Evolutionary conservation across 2,797 vertebrate species (phyloP), one percentile per base, ranked within the genome.

Genomic region (Odontamblyopus rebecca): DNA sequence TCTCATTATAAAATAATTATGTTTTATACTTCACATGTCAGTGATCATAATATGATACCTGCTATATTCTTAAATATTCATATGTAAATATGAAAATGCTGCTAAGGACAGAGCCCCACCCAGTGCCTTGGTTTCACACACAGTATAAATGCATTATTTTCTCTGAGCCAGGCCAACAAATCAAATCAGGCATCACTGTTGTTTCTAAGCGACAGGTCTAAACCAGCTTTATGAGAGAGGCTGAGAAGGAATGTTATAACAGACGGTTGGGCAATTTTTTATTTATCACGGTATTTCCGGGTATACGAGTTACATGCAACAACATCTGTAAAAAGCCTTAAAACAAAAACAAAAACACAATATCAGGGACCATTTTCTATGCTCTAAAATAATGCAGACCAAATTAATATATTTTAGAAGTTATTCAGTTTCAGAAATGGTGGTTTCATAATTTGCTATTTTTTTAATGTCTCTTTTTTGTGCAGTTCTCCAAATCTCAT

Each of bases 141-240:
- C 68, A 15, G 41, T 69, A 75, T 66, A 79, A 32, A 30, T 35
- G 38, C 15, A 54, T 71, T 61, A 53, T 72, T 74, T 41, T 60
- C 50, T 38, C 32, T 15, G 70, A 69, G 30, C 53, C 62, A 63
- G 50, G 19, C 53, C 61, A 65, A 48, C 69, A 84, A 79, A 84
- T 87, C 41, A 76, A 74, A 82, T 86, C 77, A 79, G 41, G 23
- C 23, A 5, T 51, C 67, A 41, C 69, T 68, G 71, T 56, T 79
- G 82, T 73, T 86, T 60, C 68, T 73, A 19, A 1, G 32, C 54
- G 56, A 77, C 75, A 82, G 84, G 69, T 81, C 41, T 71, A 85
- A 75, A 15, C 9, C 70, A 64, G 70, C 74, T 73, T 51, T 68
- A 77, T 82, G 68, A 73, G 63, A 75, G 57, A 54, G n/a, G 30